These are phyloP conservation scores for Latrodectus elegans DNA, from an alignment of 2,888 invertebrate species.

Conservation along the genomic window DNA sequence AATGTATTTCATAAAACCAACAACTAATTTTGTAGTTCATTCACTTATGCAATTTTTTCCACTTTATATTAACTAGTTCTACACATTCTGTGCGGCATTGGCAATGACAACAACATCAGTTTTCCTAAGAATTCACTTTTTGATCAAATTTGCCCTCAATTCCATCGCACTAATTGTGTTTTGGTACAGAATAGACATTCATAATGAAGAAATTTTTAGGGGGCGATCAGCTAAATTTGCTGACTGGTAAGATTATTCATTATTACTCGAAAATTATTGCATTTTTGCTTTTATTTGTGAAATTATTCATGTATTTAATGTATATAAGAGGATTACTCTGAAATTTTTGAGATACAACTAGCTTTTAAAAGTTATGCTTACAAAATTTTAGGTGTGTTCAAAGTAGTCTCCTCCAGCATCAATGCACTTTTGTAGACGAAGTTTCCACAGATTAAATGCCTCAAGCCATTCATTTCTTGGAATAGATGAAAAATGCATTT, in stretches of 20 bases:
- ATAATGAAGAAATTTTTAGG: conserved; percentile 48
- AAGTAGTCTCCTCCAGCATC: no score
- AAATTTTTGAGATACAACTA: no score
- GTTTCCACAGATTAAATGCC: no score
- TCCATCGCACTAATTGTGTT: conserved; percentile 81
- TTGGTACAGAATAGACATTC: conserved; percentile 73
- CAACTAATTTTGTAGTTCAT: neutral
- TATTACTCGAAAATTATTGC: neutral
- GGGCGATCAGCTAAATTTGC: conserved; percentile 25
- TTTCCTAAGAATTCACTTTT: conserved; percentile 89
- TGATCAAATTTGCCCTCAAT: conserved; percentile 88
- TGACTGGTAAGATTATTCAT: conserved; percentile 37
- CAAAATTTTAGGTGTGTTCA: no score
- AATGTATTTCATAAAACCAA: neutral
- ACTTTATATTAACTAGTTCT: conserved; percentile 79
- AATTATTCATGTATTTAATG: neutral
- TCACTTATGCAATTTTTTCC: neutral
- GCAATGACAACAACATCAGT: conserved; percentile 88
- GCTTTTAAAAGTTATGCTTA: no score
- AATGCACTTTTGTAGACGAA: no score
- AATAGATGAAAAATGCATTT: no score
- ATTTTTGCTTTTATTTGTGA: neutral
- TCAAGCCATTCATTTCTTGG: no score
- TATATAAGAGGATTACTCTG: no score
- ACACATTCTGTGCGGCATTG: conserved; percentile 87